Base-by-base conservation (phyloP, 1,140 invertebrate genomes). In the Penaeus indicus region DNA sequence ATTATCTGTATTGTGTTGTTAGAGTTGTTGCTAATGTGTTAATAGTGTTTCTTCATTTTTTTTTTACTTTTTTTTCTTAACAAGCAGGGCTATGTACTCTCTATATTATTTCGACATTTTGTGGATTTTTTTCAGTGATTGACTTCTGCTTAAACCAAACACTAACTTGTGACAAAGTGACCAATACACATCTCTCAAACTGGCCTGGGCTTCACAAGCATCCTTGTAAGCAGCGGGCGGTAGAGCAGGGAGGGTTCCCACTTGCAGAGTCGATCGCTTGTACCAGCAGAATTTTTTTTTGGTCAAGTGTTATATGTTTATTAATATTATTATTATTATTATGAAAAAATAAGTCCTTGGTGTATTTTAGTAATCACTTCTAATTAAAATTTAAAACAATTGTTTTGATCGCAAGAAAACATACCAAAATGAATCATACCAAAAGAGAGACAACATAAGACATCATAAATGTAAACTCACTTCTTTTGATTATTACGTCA, bases 111-210 rank as follows among this genome's bases (percentile, higher is more conserved):
- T 19, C 3, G 25, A 60, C 21, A 61, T 47, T 67, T 92, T 97
- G 47, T 62, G n/a, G n/a, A n/a, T 62, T 82, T 60, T 81, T 82
- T 85, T 16, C 83, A 91, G 97, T 99, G 11, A 97, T 99, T 91
- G 98, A 99, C 93, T 99, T 98, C 93, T 99, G 98, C 93, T 93
- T 99, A n/a, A 22, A 97, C 97, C 54, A 99, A 98, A 93, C 94
- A 64, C 92, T 98, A 85, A 93, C 96, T 4, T 95, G 95, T 79
- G 96, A 98, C 92, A 92, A 94, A 8, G 92, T 93, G 0, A 96
- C 96, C 0, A 97, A 97, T 98, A 96, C 91, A 95, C 96, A 54
- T 95, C 95, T 78, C 93, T 99, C 11, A 94, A 96, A 89, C 91
- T 98, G 86, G 93, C 94, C 80, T 99, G 98, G 98, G 97, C 98